Evolutionary conservation across 2,888 invertebrate genomes (phyloP).

Genomic region (Nomada fucata): DNA sequence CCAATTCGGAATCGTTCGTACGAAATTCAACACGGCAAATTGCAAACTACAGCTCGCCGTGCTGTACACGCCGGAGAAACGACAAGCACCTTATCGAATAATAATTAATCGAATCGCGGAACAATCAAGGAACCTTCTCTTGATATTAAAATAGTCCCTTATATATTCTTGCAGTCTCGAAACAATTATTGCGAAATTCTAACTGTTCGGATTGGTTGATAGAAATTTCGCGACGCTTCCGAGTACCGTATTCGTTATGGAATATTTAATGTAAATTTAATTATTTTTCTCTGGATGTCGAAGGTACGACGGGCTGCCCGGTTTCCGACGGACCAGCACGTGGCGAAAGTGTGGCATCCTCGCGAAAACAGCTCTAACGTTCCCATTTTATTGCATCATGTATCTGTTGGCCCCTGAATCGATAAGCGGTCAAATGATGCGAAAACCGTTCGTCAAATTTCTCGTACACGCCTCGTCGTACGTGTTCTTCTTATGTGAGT

Average conservation of each 20-base stretch:
- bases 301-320: constrained; percentile 95
- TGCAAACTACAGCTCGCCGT: neutral
- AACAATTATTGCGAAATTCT: too few species aligned
- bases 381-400: constrained; percentile 93
- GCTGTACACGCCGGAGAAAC: too few species aligned
- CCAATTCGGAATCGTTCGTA: neutral
- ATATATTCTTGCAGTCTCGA: too few species aligned
- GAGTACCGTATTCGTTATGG: too few species aligned
- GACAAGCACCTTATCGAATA: too few species aligned
- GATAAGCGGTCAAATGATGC: constrained; percentile 91
- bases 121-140: too few species aligned
- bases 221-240: too few species aligned
- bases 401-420: constrained; percentile 95
- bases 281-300: neutral
- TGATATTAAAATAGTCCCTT: too few species aligned
- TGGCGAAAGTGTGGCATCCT: constrained; percentile 90
- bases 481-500: constrained; percentile 95
- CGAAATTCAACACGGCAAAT: constrained; percentile 1
- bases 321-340: constrained; percentile 93
- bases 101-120: too few species aligned
- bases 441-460: constrained; percentile 98
- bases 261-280: neutral
- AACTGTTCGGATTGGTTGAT: too few species aligned
- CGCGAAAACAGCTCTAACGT: constrained; percentile 91
- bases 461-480: constrained; percentile 97